Base-by-base conservation (phyloP, 2,113 vertebrate species). In the Grallaria varia region DNA sequence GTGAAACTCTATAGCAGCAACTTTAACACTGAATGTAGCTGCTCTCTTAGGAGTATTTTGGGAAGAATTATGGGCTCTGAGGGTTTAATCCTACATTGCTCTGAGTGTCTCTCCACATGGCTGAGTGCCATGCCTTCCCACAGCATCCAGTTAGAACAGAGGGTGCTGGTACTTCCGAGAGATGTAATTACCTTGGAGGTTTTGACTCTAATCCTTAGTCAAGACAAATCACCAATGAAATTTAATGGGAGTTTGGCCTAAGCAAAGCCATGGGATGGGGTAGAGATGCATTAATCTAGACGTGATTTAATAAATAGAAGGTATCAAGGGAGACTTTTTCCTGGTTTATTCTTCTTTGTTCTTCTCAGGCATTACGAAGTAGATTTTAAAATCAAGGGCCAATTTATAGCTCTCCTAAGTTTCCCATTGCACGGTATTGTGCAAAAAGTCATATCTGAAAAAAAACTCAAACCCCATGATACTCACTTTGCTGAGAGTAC, bases 171-270 rank as follows among this genome's bases (percentile, higher is more conserved):
- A 59, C 42, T 89, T 76, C 63, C 59, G 87, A 67, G 47, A 90
- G 55, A 77, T 73, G 55, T 49, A 93, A 93, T 93, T 95, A 74
- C 47, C 33, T 78, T 84, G 64, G 59, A 89, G 68, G 60, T 92
- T 52, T 95, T 79, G 47, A 35, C 30, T 77, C 19, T 95, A 95
- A 95, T 95, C 55, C 82, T 95, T 71, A 90, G 58, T 66, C 72
- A 94, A 86, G 78, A 87, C 50, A 94, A 96, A 95, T 90, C 35
- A 74, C 39, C 52, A 63, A 14, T 45, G 59, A 92, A 91, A 94
- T 95, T 87, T 84, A 95, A 77, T 55, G 58, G 68, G 66, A 69
- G 12, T 78, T 81, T 92, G 86, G 64, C 76, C 47, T 59, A 17
- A 90, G n/a, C 33, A 87, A 90, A 93, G 17, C 47, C 79, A 64